Conservation (phyloP, 1,140 invertebrate species). For the Lamellibrachia luymesi region DNA sequence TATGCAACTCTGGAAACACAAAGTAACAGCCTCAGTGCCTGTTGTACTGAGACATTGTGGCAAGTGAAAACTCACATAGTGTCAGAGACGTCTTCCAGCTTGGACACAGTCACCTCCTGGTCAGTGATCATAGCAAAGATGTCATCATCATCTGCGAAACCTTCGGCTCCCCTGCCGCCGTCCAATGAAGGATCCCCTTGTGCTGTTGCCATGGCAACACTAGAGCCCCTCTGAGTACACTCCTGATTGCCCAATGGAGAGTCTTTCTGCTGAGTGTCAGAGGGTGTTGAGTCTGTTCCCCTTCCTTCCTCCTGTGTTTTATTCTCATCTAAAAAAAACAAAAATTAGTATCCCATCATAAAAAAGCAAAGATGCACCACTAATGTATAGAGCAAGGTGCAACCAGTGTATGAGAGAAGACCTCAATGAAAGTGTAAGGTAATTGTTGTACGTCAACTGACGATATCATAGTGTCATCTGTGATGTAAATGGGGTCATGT, state of each 20-base stretch:
- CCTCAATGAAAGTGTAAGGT: too few species aligned
- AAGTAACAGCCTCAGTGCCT: too few species aligned
- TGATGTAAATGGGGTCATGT: too few species aligned
- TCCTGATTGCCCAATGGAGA: background rate
- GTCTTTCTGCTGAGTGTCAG: slow-evolving; percentile 2
- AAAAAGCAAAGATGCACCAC: too few species aligned
- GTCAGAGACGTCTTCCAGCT: slow-evolving; percentile 22
- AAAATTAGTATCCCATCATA: too few species aligned
- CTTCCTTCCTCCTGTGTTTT: background rate
- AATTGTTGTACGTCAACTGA: too few species aligned
- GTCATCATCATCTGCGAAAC: slow-evolving; percentile 35
- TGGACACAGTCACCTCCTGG: slow-evolving; percentile 47
- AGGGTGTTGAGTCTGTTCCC: background rate
- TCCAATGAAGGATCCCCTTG: background rate
- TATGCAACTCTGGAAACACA: too few species aligned
- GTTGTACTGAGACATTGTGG: too few species aligned
- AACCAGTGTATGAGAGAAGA: too few species aligned
- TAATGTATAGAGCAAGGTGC: too few species aligned
- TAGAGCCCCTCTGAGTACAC: background rate
- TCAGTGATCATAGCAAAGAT: slow-evolving; percentile 49
- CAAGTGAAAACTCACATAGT: slow-evolving; percentile 7
- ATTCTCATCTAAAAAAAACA: background rate
- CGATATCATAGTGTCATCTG: too few species aligned
- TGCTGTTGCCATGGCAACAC: background rate
- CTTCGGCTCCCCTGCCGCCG: background rate